phyloP scores from a whole-genome alignment of 2,113 vertebrate species.

The Nyctibius bracteatus region DNA sequence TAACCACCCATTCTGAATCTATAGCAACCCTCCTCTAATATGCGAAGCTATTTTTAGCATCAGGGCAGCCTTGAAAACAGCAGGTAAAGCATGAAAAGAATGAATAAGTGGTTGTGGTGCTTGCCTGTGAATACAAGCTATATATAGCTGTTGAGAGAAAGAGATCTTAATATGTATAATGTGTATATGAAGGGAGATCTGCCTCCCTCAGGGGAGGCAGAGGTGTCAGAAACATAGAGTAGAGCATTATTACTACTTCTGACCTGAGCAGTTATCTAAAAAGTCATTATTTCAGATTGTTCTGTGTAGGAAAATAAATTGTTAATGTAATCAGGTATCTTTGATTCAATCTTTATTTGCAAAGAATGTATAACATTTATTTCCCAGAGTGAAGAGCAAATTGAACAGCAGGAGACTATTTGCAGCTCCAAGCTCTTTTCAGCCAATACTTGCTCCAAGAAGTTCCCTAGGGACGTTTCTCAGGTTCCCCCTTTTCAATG shows the following conservation, averaged over 20 bases:
- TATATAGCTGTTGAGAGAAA: neutral
- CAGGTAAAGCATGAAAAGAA: constrained; percentile 58
- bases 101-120: constrained; percentile 51
- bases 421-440: neutral
- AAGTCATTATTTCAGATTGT: neutral
- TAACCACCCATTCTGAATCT: constrained; percentile 31
- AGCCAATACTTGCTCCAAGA: neutral
- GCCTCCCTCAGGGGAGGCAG: neutral
- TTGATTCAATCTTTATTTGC: neutral
- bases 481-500: neutral
- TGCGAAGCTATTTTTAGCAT: constrained; percentile 29
- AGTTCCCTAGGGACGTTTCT: neutral
- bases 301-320: constrained; percentile 13
- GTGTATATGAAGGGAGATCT: neutral
- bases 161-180: neutral
- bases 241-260: neutral
- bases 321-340: neutral
- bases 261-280: neutral
- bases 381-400: neutral
- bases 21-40: constrained; percentile 52
- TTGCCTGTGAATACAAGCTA: constrained; percentile 30
- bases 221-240: neutral
- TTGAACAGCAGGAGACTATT: neutral
- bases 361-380: neutral
- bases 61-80: constrained; percentile 50